phyloP scores from a whole-genome alignment of 1,140 invertebrate genomes.

The Bombus huntii region DNA sequence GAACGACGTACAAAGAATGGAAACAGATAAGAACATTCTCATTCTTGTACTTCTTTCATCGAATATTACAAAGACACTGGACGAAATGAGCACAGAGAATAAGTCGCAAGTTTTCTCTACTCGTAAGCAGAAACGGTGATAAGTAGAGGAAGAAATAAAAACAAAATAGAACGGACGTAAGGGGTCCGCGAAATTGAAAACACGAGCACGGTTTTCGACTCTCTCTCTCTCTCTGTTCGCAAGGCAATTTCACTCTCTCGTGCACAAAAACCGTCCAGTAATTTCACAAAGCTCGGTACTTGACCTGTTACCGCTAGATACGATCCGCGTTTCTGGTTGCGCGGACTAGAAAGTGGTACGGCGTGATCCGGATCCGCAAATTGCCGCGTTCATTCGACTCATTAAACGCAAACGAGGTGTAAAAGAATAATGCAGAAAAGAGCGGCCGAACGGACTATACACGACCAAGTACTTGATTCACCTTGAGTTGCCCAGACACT shows the following conservation, averaged over 20 bases:
- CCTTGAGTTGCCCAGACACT: too few species aligned
- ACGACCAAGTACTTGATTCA: not conserved
- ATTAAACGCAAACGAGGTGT: constrained; percentile 36
- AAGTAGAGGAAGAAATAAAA: constrained; percentile 6
- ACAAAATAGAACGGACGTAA: not conserved
- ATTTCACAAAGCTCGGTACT: constrained; percentile 60
- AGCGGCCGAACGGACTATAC: not conserved
- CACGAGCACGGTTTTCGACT: constrained; percentile 48
- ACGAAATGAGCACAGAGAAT: not conserved
- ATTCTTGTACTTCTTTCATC: not conserved
- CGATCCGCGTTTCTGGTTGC: constrained; percentile 14
- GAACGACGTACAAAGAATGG: not conserved
- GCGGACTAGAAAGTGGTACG: not conserved
- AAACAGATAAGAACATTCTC: not conserved
- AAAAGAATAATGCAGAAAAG: constrained; percentile 14
- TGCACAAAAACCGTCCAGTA: constrained; percentile 64
- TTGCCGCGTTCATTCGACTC: constrained; percentile 40
- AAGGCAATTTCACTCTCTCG: constrained; percentile 18
- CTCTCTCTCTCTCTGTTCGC: constrained; percentile 46
- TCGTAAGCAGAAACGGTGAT: constrained; percentile 47
- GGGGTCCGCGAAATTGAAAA: constrained; percentile 30
- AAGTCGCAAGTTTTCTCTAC: constrained; percentile 35
- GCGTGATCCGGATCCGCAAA: constrained; percentile 29
- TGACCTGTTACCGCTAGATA: constrained; percentile 55
- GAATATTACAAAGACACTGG: not conserved